Evolutionary conservation across 2,113 vertebrate genomes (phyloP), one percentile per base, ranked within the genome.

Genomic region (Anarrhichthys ocellatus): DNA sequence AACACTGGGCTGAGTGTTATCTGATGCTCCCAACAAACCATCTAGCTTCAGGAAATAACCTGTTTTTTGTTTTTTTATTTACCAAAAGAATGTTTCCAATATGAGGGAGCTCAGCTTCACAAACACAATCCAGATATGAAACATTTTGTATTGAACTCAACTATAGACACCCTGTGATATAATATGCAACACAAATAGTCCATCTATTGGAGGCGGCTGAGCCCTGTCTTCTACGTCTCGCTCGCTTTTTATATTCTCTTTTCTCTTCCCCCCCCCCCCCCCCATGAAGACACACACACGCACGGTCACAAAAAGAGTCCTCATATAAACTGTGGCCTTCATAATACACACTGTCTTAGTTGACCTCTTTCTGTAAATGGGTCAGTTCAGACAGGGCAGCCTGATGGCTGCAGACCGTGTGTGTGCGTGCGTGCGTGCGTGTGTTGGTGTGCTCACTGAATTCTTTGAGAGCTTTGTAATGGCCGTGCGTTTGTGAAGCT

Each of bases 361-460:
- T 73, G 75, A 78, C 56, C 48, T 11, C 36, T 29, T 1, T 63
- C 14, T 82, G 42, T 77, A 84, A 88, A 86, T 90, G 76, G 86
- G 86, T 88, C 91, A 91, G 72, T 24, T 67, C 73, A 80, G 83
- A 58, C 76, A 77, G 34, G 56, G 78, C 73, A 29, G 61, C 44
- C 24, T 69, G 36, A 17, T 46, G 68, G 62, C 64, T 76, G 58
- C 46, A 2, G 81, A 14, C 13, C 32, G 48, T 29, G 62, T 59
- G 61, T 67, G 59, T 32, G 48, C 27, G 38, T 59, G 77, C n/a
- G n/a, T 76, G 52, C 42, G 56, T 62, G 40, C 67, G 71, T 40
- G 69, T 59, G 62, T 66, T 29, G 0, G 42, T 42, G 20, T 68
- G 66, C 46, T 59, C 61, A 38, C 48, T 59, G 24, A 84, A 82